Base-by-base conservation (phyloP, 2,888 invertebrate species). In the Blomia tropicalis region DNA sequence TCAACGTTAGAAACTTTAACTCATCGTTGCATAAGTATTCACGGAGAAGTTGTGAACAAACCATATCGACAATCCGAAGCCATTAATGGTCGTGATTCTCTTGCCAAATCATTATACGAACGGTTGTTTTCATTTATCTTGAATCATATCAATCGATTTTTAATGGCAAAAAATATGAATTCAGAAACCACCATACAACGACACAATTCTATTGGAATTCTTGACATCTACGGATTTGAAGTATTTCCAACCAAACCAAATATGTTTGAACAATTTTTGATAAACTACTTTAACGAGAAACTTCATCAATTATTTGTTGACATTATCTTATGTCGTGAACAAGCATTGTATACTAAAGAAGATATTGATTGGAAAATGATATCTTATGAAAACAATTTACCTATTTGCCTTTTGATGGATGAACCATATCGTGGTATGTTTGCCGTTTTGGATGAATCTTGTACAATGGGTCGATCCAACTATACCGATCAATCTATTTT, bases 171-270 rank as follows among this genome's bases (percentile, higher is more conserved):
- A 2, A 3, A 2, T 22, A 4, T 25, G 17, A 23, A 11, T 2
- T n/a, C 17, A 14, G 23, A 47, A 19, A 22, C 11, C 22, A 17
- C 11, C 2, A 11, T 22, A 23, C 47, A 22, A 14, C 22, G 14
- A 23, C 17, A 14, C 25, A 19, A 47, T 25, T 22, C 47, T 2
- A 47, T 47, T 19, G 47, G 47, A n/a, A 47, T 47, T 14, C 22
- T 47, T 11, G 47, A 47, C 22, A 47, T 47, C 22, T 47, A 47
- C 22, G 47, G 47, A 25, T 47, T 47, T 25, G 47, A 47, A 47
- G 47, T 47, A 2, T 47, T 47, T 2, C 11, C 2, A 2, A 47
- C 11, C 11, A 22, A 2, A 2, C 7, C 44, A 4, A 47, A 47
- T 25, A 14, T 17, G 22, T 47, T 47, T 22, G 47, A 47, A 47